A percentile compares a stretch with the other conserved stretches of the same genome.
Evolutionary conservation across 30 jellyfish, hydroid and myxozoan genomes (phyloP).

Genomic region (Cassiopea xamachana): DNA sequence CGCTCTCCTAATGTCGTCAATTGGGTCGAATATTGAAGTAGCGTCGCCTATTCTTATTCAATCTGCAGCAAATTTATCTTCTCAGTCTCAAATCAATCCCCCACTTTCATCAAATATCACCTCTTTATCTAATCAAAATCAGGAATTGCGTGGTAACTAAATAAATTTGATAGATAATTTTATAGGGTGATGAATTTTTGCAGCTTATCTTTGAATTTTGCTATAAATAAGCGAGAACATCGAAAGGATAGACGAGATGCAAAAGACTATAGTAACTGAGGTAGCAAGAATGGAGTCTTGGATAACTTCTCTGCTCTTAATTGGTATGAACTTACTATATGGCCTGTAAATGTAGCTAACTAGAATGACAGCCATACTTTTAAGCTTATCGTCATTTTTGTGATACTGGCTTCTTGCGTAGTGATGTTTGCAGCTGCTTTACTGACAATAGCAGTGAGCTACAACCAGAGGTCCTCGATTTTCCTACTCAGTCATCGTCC

Average conservation of each 20-base stretch:
- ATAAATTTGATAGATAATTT: not conserved
- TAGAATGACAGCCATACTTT: no score
- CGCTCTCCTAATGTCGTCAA: not conserved
- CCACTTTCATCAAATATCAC: conserved; percentile 9
- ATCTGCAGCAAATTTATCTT: not conserved
- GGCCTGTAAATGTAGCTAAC: no score
- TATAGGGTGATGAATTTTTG: not conserved
- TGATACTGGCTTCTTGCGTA: no score
- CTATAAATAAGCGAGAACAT: not conserved
- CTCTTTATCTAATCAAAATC: conserved; percentile 7
- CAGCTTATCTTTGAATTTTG: not conserved
- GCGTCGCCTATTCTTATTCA: not conserved
- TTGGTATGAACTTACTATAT: not conserved
- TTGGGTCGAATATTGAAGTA: not conserved
- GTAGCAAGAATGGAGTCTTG: not conserved
- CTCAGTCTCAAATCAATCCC: not conserved
- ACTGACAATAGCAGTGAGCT: no score
- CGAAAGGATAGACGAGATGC: not conserved
- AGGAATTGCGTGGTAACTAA: not conserved
- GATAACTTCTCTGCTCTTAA: not conserved
- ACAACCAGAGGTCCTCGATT: no score
- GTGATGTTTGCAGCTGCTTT: no score
- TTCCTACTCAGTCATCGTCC: no score
- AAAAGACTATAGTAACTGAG: not conserved
- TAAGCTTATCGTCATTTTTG: no score